Base-by-base conservation (phyloP, 2,888 invertebrate species). In the Drosophila kanekoi region DNA sequence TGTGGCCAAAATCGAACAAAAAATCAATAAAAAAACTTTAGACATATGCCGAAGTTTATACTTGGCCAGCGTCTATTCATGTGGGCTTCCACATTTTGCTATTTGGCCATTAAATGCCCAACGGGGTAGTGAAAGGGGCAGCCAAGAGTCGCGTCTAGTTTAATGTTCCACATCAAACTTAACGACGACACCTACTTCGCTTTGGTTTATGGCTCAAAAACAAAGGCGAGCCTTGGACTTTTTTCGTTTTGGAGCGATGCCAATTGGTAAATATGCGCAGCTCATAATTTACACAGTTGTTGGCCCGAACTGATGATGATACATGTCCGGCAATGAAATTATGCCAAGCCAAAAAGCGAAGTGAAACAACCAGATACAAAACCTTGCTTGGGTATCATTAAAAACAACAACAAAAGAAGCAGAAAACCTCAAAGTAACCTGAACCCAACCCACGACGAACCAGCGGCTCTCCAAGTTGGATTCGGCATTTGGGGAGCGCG, bases 251-350 rank as follows among this genome's bases (percentile, higher is more conserved):
- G 70, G 64, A 77, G 66, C 81, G 79, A 67, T 84, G 87, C 81
- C 86, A 82, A 82, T 85, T 87, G 82, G 80, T 82, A 82, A 83
- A 82, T 72, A 70, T 65, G 86, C 73, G 62, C 80, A 74, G 75
- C 82, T 82, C 88, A 88, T 88, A 83, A 83, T 86, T 88, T 86
- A 75, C 77, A 80, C 88, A 83, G 81, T 81, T 83, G 81, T 78
- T 78, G 65, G 58, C 53, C 51, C 51, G 52, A 66, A 78, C 52
- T 66, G 64, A 65, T 71, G 84, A 74, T 84, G 75, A 77, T 77
- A 72, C 81, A 87, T 83, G 88, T 76, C 47, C 51, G 45, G 61
- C 73, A 63, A 58, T 73, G 68, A 81, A 87, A 81, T 84, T 82
- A 88, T 79, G 82, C 72, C 78, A 62, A 49, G 57, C 61, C 58